These are phyloP conservation scores for Candidula unifasciata DNA, from an alignment of 2,888 invertebrate genomes.

Conservation along the genomic window DNA sequence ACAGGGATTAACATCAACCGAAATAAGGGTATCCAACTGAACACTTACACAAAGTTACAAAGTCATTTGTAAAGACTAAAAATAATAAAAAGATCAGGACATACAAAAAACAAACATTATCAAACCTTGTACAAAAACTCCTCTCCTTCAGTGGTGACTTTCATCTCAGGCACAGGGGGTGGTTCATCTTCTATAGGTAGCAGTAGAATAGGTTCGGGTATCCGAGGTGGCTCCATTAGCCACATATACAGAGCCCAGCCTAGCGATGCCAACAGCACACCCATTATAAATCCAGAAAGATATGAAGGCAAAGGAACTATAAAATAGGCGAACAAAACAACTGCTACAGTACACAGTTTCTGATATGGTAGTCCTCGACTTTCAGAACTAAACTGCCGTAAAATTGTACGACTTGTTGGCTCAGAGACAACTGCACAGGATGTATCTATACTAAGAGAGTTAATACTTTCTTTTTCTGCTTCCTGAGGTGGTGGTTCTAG, in stretches of 20 bases:
- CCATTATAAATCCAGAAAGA: constrained; percentile 70
- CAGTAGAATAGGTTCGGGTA: constrained; percentile 58
- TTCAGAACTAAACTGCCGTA: constrained; percentile 41
- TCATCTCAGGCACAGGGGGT: constrained; percentile 68
- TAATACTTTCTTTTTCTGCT: background rate
- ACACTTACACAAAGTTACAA: constrained; percentile 56
- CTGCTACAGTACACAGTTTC: constrained; percentile 54
- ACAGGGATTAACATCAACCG: too few relatives aligned
- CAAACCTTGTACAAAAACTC: constrained; percentile 71
- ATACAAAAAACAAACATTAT: background rate
- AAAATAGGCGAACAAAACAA: constrained; percentile 65
- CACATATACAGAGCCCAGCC: constrained; percentile 65
- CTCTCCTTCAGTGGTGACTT: constrained; percentile 64
- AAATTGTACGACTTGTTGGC: constrained; percentile 14
- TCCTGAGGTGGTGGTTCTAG: background rate
- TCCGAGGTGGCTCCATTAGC: constrained; percentile 61
- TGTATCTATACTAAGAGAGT: background rate
- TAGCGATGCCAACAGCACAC: constrained; percentile 61
- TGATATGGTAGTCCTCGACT: constrained; percentile 50
- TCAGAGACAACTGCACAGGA: background rate
- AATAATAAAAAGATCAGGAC: background rate
- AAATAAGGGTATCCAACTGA: too few relatives aligned
- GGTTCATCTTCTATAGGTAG: constrained; percentile 67
- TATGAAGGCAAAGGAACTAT: constrained; percentile 73
- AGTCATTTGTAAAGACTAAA: constrained; percentile 59